Base-by-base conservation (phyloP, 2,797 vertebrate genomes). In the Dendrocincla tyrannina region DNA sequence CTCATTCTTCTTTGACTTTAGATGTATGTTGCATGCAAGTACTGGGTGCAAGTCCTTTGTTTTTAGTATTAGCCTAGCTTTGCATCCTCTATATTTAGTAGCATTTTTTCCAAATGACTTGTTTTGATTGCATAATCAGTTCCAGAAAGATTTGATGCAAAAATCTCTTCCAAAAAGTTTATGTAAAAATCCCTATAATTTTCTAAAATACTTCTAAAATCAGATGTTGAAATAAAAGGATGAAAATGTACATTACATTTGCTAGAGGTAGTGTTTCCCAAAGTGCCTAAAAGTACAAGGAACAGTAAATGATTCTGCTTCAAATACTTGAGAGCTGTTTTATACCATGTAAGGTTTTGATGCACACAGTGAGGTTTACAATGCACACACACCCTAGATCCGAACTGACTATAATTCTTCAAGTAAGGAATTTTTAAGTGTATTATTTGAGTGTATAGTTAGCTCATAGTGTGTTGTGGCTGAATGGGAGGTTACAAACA, bases 1-100 rank as follows among this genome's bases (percentile, higher is more conserved):
- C 55, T 70, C 9, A 3, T 50, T 58, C 9, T 64, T 76, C 18
- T 32, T 30, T 55, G 66, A 17, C 20, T 46, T 64, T 69, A 49
- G 23, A 64, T 1, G 0, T 11, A 14, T 2, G 2, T 46, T 55
- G 22, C 8, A 12, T 46, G 7, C 7, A 78, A 46, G 12, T 25
- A 17, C 59, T 5, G 1, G 23, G 13, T 52, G 3, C 24, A 33
- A 47, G 42, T 0, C 14, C 22, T 7, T 37, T 52, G 12, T 0
- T 32, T 27, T 46, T 53, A 37, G 5, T 69, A n/a, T 23, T 39
- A 62, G 16, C 16, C 14, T 24, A 30, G 25, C 33, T 91, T 81
- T 68, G 12, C 28, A 13, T 70, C 20, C 25, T 50, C 5, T 39
- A 1, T 35, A 56, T 49, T 49, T 39, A 9, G 37, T 24, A 52